Conservation (phyloP, 2,888 invertebrate species). For the Ichneumoninae sp. region DNA sequence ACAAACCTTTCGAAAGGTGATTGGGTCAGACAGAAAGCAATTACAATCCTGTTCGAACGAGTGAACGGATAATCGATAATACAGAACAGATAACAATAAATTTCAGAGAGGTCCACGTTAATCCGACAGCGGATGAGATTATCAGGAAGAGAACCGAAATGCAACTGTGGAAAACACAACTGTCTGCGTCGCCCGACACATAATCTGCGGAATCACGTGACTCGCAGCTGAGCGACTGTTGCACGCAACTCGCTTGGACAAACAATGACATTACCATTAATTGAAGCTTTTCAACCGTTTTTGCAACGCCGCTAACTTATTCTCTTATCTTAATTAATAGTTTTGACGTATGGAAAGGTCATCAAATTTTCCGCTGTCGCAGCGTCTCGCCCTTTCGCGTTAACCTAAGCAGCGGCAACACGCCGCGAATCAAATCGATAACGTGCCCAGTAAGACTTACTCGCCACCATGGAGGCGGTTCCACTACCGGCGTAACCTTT, state of each 20-base stretch:
- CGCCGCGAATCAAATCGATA: slow-evolving; percentile 20
- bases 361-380: slow-evolving; percentile 14
- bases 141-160: background rate
- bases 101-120: background rate
- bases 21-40: background rate
- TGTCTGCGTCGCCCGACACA: background rate
- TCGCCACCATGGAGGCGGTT: slow-evolving; percentile 6
- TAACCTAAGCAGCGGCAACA: slow-evolving; percentile 22
- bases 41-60: background rate
- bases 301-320: background rate
- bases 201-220: background rate
- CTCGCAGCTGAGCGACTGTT: background rate
- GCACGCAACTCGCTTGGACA: background rate
- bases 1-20: background rate
- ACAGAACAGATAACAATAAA: too few relatives aligned
- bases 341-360: background rate
- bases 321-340: background rate
- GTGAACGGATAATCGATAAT: background rate
- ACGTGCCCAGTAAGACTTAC: background rate
- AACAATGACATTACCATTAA: background rate
- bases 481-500: background rate
- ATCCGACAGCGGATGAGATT: background rate
- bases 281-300: background rate
- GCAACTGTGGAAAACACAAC: background rate
- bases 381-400: slow-evolving; percentile 23